These are phyloP conservation scores for Apostichopus leukothele DNA, from an alignment of 53 echinoderm and acorn worm genomes.

Conservation along the genomic window DNA sequence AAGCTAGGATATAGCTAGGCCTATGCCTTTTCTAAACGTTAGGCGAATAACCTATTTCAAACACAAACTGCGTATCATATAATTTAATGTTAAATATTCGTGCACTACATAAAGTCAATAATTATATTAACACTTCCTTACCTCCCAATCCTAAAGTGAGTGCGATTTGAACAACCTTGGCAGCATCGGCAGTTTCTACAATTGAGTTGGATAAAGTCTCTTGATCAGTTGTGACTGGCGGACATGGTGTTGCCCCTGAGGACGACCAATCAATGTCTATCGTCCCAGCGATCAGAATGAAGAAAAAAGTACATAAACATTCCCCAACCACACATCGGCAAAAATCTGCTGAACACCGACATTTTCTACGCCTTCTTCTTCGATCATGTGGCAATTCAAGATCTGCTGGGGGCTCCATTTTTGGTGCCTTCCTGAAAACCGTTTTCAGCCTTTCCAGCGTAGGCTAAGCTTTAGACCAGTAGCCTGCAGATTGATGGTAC, in stretches of 20 bases:
- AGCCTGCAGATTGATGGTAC: no score
- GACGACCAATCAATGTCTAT: slow-evolving; percentile 67
- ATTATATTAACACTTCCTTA: slow-evolving; percentile 29
- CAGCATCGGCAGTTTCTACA: slow-evolving; percentile 37
- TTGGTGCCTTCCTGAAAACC: not conserved
- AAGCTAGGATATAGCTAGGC: no score
- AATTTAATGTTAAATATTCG: no score
- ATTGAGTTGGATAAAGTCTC: not conserved
- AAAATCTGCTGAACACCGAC: slow-evolving; percentile 74
- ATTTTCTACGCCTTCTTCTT: slow-evolving; percentile 3
- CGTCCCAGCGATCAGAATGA: slow-evolving; percentile 82
- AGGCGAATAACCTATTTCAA: no score
- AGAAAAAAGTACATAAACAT: slow-evolving; percentile 88
- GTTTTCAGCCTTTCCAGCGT: no score
- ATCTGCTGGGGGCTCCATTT: slow-evolving; percentile 37
- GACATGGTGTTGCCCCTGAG: slow-evolving; percentile 35
- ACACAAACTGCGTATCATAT: no score
- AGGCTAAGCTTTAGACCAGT: no score
- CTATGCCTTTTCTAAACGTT: no score
- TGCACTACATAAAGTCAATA: no score
- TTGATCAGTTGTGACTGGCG: slow-evolving; percentile 41
- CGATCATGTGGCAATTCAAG: slow-evolving; percentile 11
- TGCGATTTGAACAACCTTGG: slow-evolving; percentile 59
- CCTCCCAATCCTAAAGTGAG: slow-evolving; percentile 90
- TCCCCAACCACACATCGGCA: slow-evolving; percentile 90